These are phyloP conservation scores for Daubentonia madagascariensis DNA, from an alignment of 2,113 vertebrate genomes.

Conservation along the genomic window DNA sequence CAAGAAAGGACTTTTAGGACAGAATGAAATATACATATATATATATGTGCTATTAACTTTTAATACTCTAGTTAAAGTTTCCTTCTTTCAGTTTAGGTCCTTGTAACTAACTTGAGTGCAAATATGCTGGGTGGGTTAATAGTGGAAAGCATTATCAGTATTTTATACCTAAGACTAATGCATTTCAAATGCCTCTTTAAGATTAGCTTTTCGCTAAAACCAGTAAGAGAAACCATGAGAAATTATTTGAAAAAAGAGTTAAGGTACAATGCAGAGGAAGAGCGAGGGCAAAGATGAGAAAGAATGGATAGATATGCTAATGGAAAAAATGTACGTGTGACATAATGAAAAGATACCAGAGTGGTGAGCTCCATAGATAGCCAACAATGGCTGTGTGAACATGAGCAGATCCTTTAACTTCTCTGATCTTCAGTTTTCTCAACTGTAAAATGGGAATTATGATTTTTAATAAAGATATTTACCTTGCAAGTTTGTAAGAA, in stretches of 20 bases:
- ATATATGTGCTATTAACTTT: neutral
- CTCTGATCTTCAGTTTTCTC: neutral
- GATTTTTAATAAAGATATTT: neutral
- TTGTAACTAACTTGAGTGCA: constrained; percentile 2
- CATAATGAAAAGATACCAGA: neutral
- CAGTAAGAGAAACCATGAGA: neutral
- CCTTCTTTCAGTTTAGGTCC: neutral
- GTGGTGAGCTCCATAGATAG: neutral
- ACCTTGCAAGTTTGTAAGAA: neutral
- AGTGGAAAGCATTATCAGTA: neutral
- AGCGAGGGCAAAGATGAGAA: neutral
- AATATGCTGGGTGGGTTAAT: neutral
- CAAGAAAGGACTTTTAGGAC: neutral
- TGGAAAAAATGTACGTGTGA: neutral
- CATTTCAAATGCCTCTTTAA: neutral
- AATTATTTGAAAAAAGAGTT: neutral
- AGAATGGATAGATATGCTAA: neutral
- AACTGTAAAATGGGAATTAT: neutral
- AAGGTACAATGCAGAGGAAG: neutral
- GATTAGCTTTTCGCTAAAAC: neutral
- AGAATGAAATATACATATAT: neutral
- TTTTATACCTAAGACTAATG: neutral
- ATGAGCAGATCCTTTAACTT: neutral
- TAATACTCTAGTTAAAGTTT: neutral
- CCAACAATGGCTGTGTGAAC: neutral